A percentile compares a stretch with the other conserved stretches of the same genome.
Conservation (phyloP, 2,797 vertebrate genomes). For the Spatula versicolor region DNA sequence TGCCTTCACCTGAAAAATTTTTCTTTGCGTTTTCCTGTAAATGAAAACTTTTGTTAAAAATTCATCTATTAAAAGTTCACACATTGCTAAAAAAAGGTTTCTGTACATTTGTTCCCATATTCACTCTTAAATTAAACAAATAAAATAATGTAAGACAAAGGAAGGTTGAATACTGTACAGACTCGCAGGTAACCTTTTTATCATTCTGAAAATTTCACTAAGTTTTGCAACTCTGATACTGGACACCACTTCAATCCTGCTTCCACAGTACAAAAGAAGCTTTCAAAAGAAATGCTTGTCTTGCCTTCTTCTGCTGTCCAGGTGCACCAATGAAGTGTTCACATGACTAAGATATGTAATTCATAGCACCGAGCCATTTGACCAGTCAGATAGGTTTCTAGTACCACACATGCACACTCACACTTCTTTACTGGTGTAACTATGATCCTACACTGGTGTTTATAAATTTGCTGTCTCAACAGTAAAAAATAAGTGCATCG, state of each 20-base stretch:
- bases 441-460: conserved; percentile 79
- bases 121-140: conserved; percentile 75
- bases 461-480: conserved; percentile 80
- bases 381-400: conserved; percentile 72
- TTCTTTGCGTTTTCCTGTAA: conserved; percentile 78
- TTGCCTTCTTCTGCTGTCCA: conserved; percentile 62
- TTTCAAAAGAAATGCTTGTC: conserved; percentile 14
- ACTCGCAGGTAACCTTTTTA: conserved; percentile 69
- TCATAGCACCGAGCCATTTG: conserved; percentile 72
- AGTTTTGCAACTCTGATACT: conserved; percentile 71
- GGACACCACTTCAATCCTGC: conserved; percentile 70
- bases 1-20: conserved; percentile 63
- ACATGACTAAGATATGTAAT: neutral
- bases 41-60: conserved; percentile 78
- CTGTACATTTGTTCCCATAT: conserved; percentile 80
- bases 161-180: conserved; percentile 75
- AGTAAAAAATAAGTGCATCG: conserved; percentile 87
- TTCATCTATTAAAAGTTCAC: conserved; percentile 78
- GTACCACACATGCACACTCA: conserved; percentile 64
- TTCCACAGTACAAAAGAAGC: conserved; percentile 60
- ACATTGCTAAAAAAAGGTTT: conserved; percentile 70
- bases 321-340: conserved; percentile 47
- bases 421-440: conserved; percentile 74
- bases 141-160: conserved; percentile 73
- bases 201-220: conserved; percentile 41